Evolutionary conservation across 2,888 invertebrate genomes (phyloP).

Genomic region (Alentia gelatinosa): DNA sequence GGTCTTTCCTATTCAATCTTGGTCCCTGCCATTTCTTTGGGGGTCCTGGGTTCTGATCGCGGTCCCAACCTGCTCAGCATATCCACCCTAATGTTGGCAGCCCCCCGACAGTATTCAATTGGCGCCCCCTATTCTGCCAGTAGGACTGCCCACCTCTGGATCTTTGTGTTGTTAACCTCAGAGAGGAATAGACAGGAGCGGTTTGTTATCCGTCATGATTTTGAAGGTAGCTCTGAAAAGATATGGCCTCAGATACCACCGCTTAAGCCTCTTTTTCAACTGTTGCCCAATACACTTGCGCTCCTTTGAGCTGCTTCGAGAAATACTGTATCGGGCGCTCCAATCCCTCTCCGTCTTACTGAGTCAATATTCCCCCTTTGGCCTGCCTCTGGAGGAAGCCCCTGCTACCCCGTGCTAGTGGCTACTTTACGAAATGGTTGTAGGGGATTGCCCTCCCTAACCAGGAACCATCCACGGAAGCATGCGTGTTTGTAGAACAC

Average conservation of each 20-base stretch:
- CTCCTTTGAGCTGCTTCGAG: neutral
- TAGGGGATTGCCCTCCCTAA: no score
- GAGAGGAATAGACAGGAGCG: neutral
- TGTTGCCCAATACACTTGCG: neutral
- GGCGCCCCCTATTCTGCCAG: neutral
- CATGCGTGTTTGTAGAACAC: no score
- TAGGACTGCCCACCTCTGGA: neutral
- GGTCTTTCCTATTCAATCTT: neutral
- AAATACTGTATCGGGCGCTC: conserved; percentile 2
- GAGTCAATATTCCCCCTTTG: neutral
- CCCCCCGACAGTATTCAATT: neutral
- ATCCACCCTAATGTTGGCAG: neutral
- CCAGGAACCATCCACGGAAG: no score
- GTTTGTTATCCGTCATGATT: conserved; percentile 25
- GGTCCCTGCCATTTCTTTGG: neutral
- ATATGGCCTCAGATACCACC: neutral
- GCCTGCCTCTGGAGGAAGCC: no score
- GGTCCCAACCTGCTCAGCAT: neutral
- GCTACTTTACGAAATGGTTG: no score
- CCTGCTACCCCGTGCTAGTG: no score
- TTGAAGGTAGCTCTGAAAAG: neutral
- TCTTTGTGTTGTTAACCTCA: conserved; percentile 10
- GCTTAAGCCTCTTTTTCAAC: conserved; percentile 29
- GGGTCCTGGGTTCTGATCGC: neutral
- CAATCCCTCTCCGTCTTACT: neutral